Evolutionary conservation across 2,797 vertebrate genomes (phyloP), one percentile per base, ranked within the genome.

Genomic region (Dallia pectoralis): DNA sequence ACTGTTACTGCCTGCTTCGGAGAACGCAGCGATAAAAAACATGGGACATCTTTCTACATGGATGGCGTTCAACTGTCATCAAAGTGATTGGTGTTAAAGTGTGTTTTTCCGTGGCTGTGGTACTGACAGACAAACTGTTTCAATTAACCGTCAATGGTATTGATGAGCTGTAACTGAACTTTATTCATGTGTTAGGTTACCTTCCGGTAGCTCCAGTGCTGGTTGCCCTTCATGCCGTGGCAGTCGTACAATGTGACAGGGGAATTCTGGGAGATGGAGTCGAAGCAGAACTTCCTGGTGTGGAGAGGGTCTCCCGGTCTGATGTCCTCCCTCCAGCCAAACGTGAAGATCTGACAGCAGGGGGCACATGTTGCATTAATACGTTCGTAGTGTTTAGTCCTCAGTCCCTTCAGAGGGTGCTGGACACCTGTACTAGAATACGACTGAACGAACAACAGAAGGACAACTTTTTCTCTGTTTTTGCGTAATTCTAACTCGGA

Each of bases 261-360:
- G 80, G 94, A 95, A 70, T 81, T 94, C 86, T 93, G 92, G 0
- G 95, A 95, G 81, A 95, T 81, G 0, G 95, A 93, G 0, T 96
- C 95, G 0, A 96, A 93, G 85, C 95, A 96, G 89, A 95, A 95
- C 73, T 96, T 96, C 18, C 95, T 92, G 61, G 93, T 95, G 84
- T 96, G 95, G 69, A 96, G 88, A 0, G 95, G 95, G 72, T 96
- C 95, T 3, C 95, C 95, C 0, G 95, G 95, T 16, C 95, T 91
- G 73, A 96, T 91, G 67, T 96, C 95, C 82, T 96, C 95, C 81
- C 95, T 92, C 95, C 95, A 96, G n/a, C 95, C 95, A 49, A 96
- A 96, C n/a, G 95, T 96, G 77, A 96, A 96, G 77, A 96, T 93
- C 95, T 96, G 70, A 71, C 36, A 64, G 9, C n/a, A 56, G n/a